Percentiles rank a stretch among this genome's conserved stretches.
Conservation (phyloP, 2,113 vertebrate genomes). For the Arothron firmamentum region DNA sequence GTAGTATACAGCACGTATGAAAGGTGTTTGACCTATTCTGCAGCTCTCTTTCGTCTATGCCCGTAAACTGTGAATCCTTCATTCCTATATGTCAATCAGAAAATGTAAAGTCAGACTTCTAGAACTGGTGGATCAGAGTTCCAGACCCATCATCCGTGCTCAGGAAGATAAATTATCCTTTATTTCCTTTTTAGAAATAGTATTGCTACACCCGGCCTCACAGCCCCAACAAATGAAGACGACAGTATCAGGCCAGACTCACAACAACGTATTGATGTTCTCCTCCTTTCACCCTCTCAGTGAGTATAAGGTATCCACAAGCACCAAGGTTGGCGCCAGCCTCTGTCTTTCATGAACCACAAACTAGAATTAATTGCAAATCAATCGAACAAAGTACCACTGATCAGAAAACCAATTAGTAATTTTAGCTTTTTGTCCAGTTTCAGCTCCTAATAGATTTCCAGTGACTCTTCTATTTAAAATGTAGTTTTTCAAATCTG, state of each 20-base stretch:
- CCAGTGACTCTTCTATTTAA: neutral
- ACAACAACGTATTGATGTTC: slow-evolving; percentile 83
- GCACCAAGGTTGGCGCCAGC: slow-evolving; percentile 94
- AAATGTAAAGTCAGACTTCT: slow-evolving; percentile 55
- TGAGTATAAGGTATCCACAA: slow-evolving; percentile 90
- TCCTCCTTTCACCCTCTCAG: slow-evolving; percentile 73
- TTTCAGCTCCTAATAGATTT: slow-evolving; percentile 74
- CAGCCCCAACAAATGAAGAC: slow-evolving; percentile 68
- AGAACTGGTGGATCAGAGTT: slow-evolving; percentile 46
- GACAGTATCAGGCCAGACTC: slow-evolving; percentile 72
- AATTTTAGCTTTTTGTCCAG: slow-evolving; percentile 94
- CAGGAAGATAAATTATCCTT: slow-evolving; percentile 60
- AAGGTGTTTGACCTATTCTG: neutral
- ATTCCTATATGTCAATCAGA: slow-evolving; percentile 35
- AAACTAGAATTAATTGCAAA: slow-evolving; percentile 99
- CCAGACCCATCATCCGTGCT: slow-evolving; percentile 48
- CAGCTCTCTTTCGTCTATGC: slow-evolving; percentile 45
- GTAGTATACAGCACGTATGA: neutral
- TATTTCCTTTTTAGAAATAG: slow-evolving; percentile 55
- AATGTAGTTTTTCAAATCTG: no score
- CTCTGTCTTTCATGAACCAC: slow-evolving; percentile 85
- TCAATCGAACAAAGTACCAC: slow-evolving; percentile 99
- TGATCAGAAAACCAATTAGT: slow-evolving; percentile 99
- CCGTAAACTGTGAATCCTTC: slow-evolving; percentile 43
- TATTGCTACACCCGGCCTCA: slow-evolving; percentile 49